A percentile compares a stretch with the other conserved stretches of the same genome.
These are phyloP conservation scores for Cyaniris semiargus DNA, from an alignment of 2,888 invertebrate genomes.

Conservation along the genomic window DNA sequence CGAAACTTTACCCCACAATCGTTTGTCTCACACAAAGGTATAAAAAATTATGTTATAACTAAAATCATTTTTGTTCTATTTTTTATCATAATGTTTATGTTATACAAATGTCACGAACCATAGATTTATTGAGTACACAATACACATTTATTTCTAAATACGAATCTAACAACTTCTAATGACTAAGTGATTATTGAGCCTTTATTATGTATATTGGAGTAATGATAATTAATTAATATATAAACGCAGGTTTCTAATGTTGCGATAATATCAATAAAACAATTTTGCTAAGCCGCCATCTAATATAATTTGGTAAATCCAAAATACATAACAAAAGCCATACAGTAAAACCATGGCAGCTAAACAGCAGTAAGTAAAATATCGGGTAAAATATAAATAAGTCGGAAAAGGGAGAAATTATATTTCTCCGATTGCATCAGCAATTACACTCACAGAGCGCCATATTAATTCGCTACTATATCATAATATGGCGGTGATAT, in stretches of 20 bases:
- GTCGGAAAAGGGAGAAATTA: conserved; percentile 18
- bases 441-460: conserved; percentile 32
- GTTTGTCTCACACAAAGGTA: neutral
- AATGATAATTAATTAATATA: neutral
- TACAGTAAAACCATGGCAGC: conserved; percentile 65
- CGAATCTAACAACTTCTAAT: conserved; percentile 52
- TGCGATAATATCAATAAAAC: neutral
- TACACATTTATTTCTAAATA: conserved; percentile 53
- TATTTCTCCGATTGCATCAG: conserved; percentile 6
- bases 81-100: conserved; percentile 27
- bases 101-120: conserved; percentile 73
- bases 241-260: neutral
- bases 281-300: neutral
- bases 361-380: conserved; percentile 52
- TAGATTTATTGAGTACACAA: conserved; percentile 67
- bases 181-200: conserved; percentile 60
- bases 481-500: conserved; percentile 23
- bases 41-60: neutral
- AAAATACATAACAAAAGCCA: conserved; percentile 65
- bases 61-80: conserved; percentile 17
- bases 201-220: conserved; percentile 50
- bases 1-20: neutral
- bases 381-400: conserved; percentile 31
- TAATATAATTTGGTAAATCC: conserved; percentile 42
- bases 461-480: conserved; percentile 32